Evolutionary conservation across 2,888 invertebrate genomes (phyloP).

Genomic region (Aproaerema taeniolella): DNA sequence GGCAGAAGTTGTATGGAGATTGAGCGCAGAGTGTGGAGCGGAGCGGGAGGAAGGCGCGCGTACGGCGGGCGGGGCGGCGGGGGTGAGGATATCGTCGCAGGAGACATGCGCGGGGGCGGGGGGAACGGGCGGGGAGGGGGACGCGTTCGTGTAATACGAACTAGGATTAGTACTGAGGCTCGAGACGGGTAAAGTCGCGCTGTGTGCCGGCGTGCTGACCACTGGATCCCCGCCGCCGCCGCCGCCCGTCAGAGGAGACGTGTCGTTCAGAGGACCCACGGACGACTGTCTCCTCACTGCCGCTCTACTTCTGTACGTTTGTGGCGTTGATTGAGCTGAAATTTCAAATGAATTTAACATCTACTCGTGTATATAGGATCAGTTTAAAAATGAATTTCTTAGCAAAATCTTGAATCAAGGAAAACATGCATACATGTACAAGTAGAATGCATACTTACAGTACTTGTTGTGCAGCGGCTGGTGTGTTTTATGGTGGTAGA

Average conservation of each 20-base stretch:
- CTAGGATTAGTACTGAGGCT: constrained; percentile 70
- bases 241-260: constrained; percentile 62
- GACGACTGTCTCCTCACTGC: constrained; percentile 80
- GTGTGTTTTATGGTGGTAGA: constrained; percentile 86
- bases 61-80: constrained; percentile 43
- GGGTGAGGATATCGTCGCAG: constrained; percentile 66
- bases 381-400: no score
- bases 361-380: no score
- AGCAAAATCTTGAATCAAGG: no score
- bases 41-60: constrained; percentile 63
- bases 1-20: constrained; percentile 56
- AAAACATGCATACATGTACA: constrained; percentile 50
- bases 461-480: constrained; percentile 87
- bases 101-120: constrained; percentile 55
- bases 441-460: constrained; percentile 69
- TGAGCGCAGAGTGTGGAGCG: constrained; percentile 68
- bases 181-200: constrained; percentile 73
- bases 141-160: constrained; percentile 80
- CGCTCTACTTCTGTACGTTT: constrained; percentile 75
- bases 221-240: constrained; percentile 44
- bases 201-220: constrained; percentile 67
- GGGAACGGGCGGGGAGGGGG: constrained; percentile 76
- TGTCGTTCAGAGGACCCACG: constrained; percentile 77
- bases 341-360: constrained; percentile 30
- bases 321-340: constrained; percentile 80